Evolutionary conservation across 2,113 vertebrate species (phyloP), one percentile per base, ranked within the genome.

Genomic region (Aleadryas rufinucha): DNA sequence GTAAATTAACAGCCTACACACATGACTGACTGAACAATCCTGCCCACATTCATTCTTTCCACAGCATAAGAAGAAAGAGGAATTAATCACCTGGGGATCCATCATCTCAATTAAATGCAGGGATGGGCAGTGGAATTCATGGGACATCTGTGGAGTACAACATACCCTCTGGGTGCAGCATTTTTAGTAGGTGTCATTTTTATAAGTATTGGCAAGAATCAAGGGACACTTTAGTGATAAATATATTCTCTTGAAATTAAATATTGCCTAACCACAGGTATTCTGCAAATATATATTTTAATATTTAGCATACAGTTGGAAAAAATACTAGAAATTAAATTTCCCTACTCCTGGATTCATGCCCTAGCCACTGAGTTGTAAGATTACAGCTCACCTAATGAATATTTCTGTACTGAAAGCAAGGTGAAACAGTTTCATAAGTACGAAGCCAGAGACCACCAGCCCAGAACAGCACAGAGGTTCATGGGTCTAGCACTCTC

Each of bases 181-280:
- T 54, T 93, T 91, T 92, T 70, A 90, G 82, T 41, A 93, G 60
- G 68, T 71, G 54, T 84, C 50, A 84, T 69, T 95, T 95, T 90
- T 72, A n/a, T 41, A 69, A 69, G 33, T 39, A 84, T 74, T 92
- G 89, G 60, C 50, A 90, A 66, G 66, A 88, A 80, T 80, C 61
- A 79, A 93, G 64, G 33, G 56, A 66, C 33, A 52, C 39, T 88
- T 83, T 5, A 50, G 50, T 63, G 88, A 84, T 31, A 76, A 93
- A 86, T 65, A 9, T 26, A 44, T 84, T 89, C 64, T 86, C 80
- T 89, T 87, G 33, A 80, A 92, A 78, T 87, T 69, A n/a, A 70
- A 11, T 77, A 92, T 75, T 74, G 33, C 49, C 90, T 78, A 63
- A 63, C 64, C 56, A 75, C 52, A 63, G 27, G 19, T 31, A 77